Percentiles rank a stretch among this genome's conserved stretches.
These are phyloP conservation scores for Pantherophis alleghaniensis DNA, from an alignment of 2,797 vertebrate species.

Conservation along the genomic window DNA sequence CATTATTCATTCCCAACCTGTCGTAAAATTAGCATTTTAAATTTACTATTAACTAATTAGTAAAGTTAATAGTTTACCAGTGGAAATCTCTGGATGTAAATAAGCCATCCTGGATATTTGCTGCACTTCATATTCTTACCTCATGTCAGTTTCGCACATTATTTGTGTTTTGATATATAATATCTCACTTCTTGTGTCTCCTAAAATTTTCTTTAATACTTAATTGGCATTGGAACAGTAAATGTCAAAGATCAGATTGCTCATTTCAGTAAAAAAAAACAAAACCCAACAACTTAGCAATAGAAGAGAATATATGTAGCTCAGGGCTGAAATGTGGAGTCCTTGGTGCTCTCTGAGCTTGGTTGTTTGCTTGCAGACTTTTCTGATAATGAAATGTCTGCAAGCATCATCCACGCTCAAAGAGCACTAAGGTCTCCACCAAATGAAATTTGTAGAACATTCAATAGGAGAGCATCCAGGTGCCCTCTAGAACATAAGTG, in stretches of 20 bases:
- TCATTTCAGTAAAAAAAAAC: background rate
- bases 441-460: background rate
- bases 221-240: conserved; percentile 16
- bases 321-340: background rate
- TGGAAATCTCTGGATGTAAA: conserved; percentile 46
- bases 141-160: conserved; percentile 12
- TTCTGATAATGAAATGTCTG: background rate
- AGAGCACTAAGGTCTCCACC: background rate
- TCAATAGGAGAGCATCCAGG: background rate
- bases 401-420: background rate
- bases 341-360: background rate
- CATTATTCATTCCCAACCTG: conserved; percentile 57
- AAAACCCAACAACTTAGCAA: background rate
- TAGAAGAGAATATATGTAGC: background rate
- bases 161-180: conserved; percentile 28
- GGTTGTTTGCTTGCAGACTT: background rate
- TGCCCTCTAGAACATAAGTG: background rate
- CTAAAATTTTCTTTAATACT: conserved; percentile 5
- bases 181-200: background rate
- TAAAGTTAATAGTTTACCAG: conserved; percentile 46
- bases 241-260: conserved; percentile 19
- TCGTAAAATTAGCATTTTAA: conserved; percentile 55
- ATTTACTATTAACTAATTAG: too few relatives aligned
- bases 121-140: conserved; percentile 23
- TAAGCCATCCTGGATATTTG: conserved; percentile 40